phyloP scores from a whole-genome alignment of 2,797 vertebrate species.

The Premnoplex brunnescens region DNA sequence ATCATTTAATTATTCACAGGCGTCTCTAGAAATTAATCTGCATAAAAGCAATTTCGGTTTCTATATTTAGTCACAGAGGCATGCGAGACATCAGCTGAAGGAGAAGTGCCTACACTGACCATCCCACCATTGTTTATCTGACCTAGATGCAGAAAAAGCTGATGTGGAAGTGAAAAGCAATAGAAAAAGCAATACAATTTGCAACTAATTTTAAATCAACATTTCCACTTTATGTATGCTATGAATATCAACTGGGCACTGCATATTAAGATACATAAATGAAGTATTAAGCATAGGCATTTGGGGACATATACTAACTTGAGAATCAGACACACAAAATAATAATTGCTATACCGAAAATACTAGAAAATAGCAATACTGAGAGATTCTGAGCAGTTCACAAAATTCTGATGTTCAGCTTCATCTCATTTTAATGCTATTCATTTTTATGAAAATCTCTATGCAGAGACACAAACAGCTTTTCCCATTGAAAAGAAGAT shows the following conservation, averaged over 20 bases:
- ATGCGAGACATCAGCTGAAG: not conserved
- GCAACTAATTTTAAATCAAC: not conserved
- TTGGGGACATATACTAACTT: not conserved
- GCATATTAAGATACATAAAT: not conserved
- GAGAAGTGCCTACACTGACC: not conserved
- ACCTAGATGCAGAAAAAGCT: not conserved
- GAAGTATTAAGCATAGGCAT: slow-evolving; percentile 13
- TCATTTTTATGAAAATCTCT: not conserved
- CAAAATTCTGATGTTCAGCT: not conserved
- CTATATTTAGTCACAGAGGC: not conserved
- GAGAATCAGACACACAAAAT: not conserved
- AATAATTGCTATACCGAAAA: not conserved
- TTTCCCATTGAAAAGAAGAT: not conserved
- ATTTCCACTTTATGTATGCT: not conserved
- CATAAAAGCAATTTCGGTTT: not conserved
- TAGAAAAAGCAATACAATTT: not conserved
- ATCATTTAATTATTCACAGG: not conserved
- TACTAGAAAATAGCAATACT: not conserved
- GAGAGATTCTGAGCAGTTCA: not conserved
- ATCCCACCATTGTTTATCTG: not conserved
- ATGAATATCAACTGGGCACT: not conserved
- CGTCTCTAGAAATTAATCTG: not conserved
- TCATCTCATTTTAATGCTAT: not conserved
- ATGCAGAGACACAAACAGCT: not conserved
- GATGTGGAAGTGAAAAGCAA: not conserved